Conservation (phyloP, 2,888 invertebrate genomes). For the Biston betularia region DNA sequence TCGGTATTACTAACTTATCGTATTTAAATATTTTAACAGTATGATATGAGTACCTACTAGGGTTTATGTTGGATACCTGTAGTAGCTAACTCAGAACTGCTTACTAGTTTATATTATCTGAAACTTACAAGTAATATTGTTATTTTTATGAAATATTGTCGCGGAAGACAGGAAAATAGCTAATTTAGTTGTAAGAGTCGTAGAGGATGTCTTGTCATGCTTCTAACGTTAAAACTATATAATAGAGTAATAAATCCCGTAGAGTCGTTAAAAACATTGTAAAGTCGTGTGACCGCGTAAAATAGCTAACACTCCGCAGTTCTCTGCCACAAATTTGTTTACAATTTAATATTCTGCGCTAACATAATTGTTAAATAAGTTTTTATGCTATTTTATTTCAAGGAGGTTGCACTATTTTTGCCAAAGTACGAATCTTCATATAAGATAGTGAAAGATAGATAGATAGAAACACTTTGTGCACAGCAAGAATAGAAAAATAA, state of each 20-base stretch:
- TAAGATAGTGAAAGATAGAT: too few species aligned
- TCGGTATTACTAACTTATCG: too few species aligned
- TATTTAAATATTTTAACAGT: too few species aligned
- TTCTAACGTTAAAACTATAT: conserved; percentile 40
- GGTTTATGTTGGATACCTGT: too few species aligned
- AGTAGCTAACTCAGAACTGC: too few species aligned
- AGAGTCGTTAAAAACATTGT: conserved; percentile 68
- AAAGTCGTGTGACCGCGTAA: conserved; percentile 56
- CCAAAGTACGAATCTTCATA: background rate
- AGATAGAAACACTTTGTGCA: too few species aligned
- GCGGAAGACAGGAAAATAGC: conserved; percentile 20
- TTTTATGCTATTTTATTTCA: background rate
- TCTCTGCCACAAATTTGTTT: conserved; percentile 52
- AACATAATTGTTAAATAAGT: background rate
- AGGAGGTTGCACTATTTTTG: background rate
- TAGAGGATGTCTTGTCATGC: conserved; percentile 41
- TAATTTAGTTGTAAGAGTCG: conserved; percentile 22
- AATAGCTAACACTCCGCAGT: conserved; percentile 58
- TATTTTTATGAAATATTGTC: conserved; percentile 8
- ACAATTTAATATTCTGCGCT: conserved; percentile 11
- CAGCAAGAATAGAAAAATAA: too few species aligned
- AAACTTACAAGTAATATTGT: background rate
- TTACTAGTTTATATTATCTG: too few species aligned
- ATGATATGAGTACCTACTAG: too few species aligned
- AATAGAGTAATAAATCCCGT: conserved; percentile 54